Base-by-base conservation (phyloP, 2,113 vertebrate genomes). In the Chaetura pelagica region DNA sequence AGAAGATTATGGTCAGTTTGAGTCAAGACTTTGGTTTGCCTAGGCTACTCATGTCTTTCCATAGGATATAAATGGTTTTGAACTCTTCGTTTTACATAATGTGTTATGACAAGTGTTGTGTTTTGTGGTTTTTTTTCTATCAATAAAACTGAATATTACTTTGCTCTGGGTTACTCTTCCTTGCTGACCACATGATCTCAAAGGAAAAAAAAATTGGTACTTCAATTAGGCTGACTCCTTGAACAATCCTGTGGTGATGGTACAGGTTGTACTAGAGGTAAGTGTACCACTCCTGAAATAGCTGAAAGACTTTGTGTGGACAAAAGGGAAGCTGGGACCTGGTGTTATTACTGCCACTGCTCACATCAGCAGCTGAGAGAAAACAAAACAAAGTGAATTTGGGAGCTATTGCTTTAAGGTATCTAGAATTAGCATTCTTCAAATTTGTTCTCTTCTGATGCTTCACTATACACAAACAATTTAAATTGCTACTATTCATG, bases 401-500 rank as follows among this genome's bases (percentile, higher is more conserved):
- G 8, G 30, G 42, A 92, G 29, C 4, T 77, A 73, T 62, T 94
- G 21, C 86, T 90, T 94, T 90, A 90, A 93, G 42, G 3, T 66
- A 16, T 64, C 40, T 10, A 15, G 57, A 92, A 86, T 87, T 66
- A 35, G 20, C 34, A 44, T 63, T 80, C 58, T 20, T 81, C 68
- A 84, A 71, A 68, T 2, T 2, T 61, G 12, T 68, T 85, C 23
- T 59, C 1, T 93, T 90, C 18, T 66, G 64, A 42, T 86, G 42
- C 32, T 90, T 92, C 32, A 67, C 84, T 86, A 84, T 81, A 76
- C 34, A 51, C 8, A 63, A 74, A 42, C 9, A 84, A 88, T 93
- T 85, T 91, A 85, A 79, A 87, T 79, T 91, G 18, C 15, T 57
- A 7, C 15, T 84, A 62, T 91, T 94, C 48, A 49, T 87, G 32